Evolutionary conservation across 2,113 vertebrate genomes (phyloP).

Genomic region (Toxotes jaculatrix): DNA sequence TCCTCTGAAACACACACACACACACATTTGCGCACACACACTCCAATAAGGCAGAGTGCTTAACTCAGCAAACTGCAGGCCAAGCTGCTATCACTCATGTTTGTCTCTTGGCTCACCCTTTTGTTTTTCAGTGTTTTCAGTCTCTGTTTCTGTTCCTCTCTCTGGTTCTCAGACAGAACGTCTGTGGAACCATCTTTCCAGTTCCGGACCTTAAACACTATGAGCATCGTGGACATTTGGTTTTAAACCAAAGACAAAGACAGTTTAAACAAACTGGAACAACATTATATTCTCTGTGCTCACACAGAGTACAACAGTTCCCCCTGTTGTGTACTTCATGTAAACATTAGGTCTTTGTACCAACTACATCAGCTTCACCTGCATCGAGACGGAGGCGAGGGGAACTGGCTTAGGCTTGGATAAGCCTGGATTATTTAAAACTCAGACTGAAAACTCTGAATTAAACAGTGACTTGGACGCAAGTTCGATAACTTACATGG

Average conservation of each 20-base stretch:
- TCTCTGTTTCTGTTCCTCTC: background rate
- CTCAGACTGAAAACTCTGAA: too few relatives aligned
- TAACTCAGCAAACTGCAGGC: constrained; percentile 66
- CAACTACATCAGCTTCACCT: too few relatives aligned
- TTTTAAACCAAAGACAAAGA: background rate
- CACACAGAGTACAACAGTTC: too few relatives aligned
- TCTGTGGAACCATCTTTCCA: background rate
- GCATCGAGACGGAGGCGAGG: too few relatives aligned
- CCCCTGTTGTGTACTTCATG: too few relatives aligned
- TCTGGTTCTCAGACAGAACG: background rate
- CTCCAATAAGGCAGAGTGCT: constrained; percentile 64
- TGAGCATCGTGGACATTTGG: background rate
- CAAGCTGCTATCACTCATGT: constrained; percentile 51
- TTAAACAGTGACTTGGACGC: background rate
- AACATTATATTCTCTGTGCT: background rate
- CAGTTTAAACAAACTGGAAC: background rate
- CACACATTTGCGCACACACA: constrained; percentile 24
- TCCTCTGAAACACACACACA: constrained; percentile 33
- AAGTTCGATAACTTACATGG: background rate
- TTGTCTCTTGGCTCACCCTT: constrained; percentile 26
- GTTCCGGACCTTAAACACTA: background rate
- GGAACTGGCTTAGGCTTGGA: too few relatives aligned
- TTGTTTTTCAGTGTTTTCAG: constrained; percentile 23
- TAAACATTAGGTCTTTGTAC: too few relatives aligned
- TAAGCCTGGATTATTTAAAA: too few relatives aligned